phyloP scores from a whole-genome alignment of 2,888 invertebrate genomes.

The Malthinus flaveolus region DNA sequence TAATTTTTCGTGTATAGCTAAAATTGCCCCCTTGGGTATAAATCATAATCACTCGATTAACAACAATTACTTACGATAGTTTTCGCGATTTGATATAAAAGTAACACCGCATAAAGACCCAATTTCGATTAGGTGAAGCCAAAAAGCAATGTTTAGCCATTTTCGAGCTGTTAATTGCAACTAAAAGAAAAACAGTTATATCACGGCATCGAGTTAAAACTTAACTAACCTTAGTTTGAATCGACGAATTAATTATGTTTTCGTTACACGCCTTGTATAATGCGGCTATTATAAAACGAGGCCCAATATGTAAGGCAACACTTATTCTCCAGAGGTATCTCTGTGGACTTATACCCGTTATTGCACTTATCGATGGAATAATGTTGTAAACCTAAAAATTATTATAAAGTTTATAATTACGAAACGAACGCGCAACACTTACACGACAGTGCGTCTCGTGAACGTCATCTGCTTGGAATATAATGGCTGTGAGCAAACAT shows the following conservation, averaged over 20 bases:
- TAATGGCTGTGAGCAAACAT: slow-evolving; percentile 86
- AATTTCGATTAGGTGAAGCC: slow-evolving; percentile 84
- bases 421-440: slow-evolving; percentile 53
- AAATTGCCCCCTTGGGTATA: too few species aligned
- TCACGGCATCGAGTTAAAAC: not conserved
- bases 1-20: slow-evolving; percentile 88
- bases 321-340: slow-evolving; percentile 91
- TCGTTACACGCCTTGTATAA: slow-evolving; percentile 84
- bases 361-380: slow-evolving; percentile 93
- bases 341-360: slow-evolving; percentile 92
- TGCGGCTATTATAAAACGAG: slow-evolving; percentile 85
- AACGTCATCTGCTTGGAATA: slow-evolving; percentile 91
- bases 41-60: too few species aligned
- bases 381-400: slow-evolving; percentile 82
- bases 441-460: slow-evolving; percentile 95
- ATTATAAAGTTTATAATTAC: not conserved
- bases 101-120: slow-evolving; percentile 88
- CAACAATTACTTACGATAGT: slow-evolving; percentile 78
- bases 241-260: slow-evolving; percentile 64
- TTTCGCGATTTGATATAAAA: slow-evolving; percentile 91
- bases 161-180: slow-evolving; percentile 59
- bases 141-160: slow-evolving; percentile 73
- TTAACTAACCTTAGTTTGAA: slow-evolving; percentile 57
- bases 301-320: slow-evolving; percentile 89
- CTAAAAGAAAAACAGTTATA: slow-evolving; percentile 49